Evolutionary conservation across 2,797 vertebrate genomes (phyloP).

Genomic region (Chelonia mydas): DNA sequence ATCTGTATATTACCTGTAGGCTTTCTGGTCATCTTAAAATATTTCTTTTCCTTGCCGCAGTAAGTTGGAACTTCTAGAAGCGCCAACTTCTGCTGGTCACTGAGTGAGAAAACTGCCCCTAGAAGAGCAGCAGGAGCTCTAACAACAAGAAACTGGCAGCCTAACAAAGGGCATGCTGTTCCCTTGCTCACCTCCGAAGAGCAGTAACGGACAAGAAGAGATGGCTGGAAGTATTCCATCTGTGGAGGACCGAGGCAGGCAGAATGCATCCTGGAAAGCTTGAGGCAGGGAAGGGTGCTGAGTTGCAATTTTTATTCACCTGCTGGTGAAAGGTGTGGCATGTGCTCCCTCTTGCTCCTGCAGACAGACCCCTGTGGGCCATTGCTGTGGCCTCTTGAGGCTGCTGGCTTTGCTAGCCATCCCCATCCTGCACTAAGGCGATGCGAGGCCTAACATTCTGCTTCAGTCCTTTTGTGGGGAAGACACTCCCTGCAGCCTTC

Average conservation of each 20-base stretch:
- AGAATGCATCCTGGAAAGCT: no score
- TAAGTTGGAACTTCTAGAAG: no score
- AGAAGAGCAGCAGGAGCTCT: neutral
- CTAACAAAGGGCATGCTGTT: neutral
- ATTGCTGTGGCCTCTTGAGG: neutral
- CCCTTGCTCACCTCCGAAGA: no score
- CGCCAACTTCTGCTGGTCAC: neutral
- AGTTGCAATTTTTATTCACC: accelerated
- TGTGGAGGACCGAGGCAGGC: no score
- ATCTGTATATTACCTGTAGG: neutral
- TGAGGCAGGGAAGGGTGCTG: neutral
- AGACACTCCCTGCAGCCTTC: neutral
- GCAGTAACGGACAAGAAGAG: no score
- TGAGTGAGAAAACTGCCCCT: neutral
- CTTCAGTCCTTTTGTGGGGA: no score
- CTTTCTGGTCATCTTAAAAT: neutral
- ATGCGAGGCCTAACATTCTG: neutral
- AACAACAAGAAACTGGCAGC: neutral
- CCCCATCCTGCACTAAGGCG: accelerated
- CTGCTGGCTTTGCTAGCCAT: neutral
- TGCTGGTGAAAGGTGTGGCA: neutral
- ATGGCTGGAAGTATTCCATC: no score
- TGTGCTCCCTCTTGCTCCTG: neutral
- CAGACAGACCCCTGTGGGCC: neutral
- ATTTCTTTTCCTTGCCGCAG: no score